phyloP scores from a whole-genome alignment of 2,888 invertebrate species.

The Rhodophaea formosa region DNA sequence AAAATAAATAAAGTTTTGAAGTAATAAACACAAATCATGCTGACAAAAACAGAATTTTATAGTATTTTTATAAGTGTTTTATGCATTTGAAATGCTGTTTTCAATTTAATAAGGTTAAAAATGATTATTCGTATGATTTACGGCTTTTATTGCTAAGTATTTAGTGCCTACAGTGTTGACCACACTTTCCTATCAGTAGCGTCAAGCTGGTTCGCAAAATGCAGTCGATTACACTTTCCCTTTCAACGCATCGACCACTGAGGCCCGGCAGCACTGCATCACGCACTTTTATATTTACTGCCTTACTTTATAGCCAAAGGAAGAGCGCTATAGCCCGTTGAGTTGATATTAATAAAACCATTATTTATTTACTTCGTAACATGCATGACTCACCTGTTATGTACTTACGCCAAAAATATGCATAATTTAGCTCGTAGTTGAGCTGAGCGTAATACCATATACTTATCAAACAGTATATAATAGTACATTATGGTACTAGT shows the following conservation, averaged over 20 bases:
- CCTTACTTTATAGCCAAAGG: conserved; percentile 28
- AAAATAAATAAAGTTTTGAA: too few species aligned
- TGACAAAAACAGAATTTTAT: too few species aligned
- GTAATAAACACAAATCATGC: too few species aligned
- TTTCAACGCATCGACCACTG: conserved; percentile 40
- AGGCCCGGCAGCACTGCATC: conserved; percentile 33
- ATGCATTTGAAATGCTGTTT: too few species aligned
- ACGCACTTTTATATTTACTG: conserved; percentile 37
- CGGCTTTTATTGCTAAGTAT: neutral
- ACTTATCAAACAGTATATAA: too few species aligned
- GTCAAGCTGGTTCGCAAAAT: conserved; percentile 25
- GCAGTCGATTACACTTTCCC: conserved; percentile 68
- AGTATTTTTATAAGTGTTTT: too few species aligned
- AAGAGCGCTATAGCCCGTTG: conserved; percentile 21
- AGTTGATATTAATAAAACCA: neutral
- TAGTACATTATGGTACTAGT: too few species aligned
- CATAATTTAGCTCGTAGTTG: too few species aligned
- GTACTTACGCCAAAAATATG: too few species aligned
- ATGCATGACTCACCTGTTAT: neutral
- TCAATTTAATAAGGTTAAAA: too few species aligned
- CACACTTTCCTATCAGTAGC: conserved; percentile 11
- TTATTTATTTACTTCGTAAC: neutral
- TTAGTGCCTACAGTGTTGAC: conserved; percentile 15
- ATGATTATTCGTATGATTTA: too few species aligned
- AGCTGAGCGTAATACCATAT: too few species aligned